Evolutionary conservation across 2,113 vertebrate species (phyloP), one percentile per base, ranked within the genome.

Genomic region (Sigmodon hispidus): DNA sequence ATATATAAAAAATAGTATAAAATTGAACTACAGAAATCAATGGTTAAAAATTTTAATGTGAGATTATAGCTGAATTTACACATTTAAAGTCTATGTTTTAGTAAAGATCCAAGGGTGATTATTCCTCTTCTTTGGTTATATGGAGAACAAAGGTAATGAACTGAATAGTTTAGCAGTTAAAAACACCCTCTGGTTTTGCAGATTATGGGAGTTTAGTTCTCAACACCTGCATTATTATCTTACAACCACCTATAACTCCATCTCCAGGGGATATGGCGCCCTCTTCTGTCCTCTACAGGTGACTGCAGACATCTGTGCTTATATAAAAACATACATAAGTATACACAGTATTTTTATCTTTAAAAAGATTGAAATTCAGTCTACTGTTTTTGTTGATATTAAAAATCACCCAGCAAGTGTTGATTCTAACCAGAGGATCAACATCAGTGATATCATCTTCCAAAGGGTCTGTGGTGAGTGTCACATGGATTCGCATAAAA

Each of bases 381-480:
- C 70, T 16, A 15, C 48, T 59, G 7, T 24, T 91, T 92, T 72
- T 88, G 50, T 88, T 95, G 80, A 80, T 90, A 86, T 75, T 90
- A 93, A 94, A 79, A 80, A 77, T 72, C 65, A 90, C 2, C 26
- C 16, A 85, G 45, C 50, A 95, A 70, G 21, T 40, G 3, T 45
- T 91, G 57, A 70, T 87, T 52, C n/a, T 81, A 92, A 90, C 75
- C 57, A 83, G 59, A 93, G 48, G 72, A 52, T 24, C 75, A 61
- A 73, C 36, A 12, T 34, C 61, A 65, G 55, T 7, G 50, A 40
- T 59, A 17, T 31, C 57, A 80, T 80, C 13, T 95, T 84, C 29
- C 50, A 89, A 80, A 90, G 43, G 9, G 31, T 24, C 50, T 87
- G 36, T 79, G 50, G n/a, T 11, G 61, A 87, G 16, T 13, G 36